Percentiles rank a stretch among this genome's conserved stretches.
Evolutionary conservation across 2,888 invertebrate genomes (phyloP).

Genomic region (Trissolcus brochymenae): DNA sequence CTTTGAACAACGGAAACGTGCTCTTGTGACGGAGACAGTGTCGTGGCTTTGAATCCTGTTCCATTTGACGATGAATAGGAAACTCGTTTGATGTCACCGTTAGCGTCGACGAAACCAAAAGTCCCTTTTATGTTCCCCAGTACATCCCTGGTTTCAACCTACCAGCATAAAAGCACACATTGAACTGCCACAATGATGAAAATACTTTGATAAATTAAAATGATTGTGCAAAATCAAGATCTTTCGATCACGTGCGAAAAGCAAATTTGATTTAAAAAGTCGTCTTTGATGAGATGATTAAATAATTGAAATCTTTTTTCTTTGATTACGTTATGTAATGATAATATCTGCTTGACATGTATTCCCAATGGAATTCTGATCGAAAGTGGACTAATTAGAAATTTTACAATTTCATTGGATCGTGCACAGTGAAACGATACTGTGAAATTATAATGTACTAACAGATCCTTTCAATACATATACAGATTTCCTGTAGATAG

Average conservation of each 20-base stretch:
- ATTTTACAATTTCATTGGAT: no score
- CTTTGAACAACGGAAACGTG: slow-evolving; percentile 74
- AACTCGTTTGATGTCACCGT: slow-evolving; percentile 87
- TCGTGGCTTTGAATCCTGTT: slow-evolving; percentile 77
- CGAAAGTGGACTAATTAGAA: no score
- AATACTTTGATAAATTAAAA: slow-evolving; percentile 19
- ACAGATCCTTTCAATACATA: no score
- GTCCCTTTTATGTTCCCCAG: slow-evolving; percentile 89
- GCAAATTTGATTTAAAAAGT: no score
- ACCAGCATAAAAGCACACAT: slow-evolving; percentile 46
- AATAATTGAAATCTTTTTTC: no score
- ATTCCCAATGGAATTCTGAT: no score
- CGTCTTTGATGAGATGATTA: no score
- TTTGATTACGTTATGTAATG: no score
- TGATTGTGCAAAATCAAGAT: neutral
- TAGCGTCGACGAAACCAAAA: slow-evolving; percentile 87
- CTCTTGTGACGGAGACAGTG: slow-evolving; percentile 76
- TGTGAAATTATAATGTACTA: neutral
- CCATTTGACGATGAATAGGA: slow-evolving; percentile 83
- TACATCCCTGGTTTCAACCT: slow-evolving; percentile 87
- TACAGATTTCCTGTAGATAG: no score
- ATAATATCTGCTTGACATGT: no score
- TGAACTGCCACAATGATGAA: neutral
- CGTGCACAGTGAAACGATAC: slow-evolving; percentile 1
- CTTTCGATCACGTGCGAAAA: neutral